Evolutionary conservation across 2,797 vertebrate genomes (phyloP), one percentile per base, ranked within the genome.

Genomic region (Xyrichtys novacula): DNA sequence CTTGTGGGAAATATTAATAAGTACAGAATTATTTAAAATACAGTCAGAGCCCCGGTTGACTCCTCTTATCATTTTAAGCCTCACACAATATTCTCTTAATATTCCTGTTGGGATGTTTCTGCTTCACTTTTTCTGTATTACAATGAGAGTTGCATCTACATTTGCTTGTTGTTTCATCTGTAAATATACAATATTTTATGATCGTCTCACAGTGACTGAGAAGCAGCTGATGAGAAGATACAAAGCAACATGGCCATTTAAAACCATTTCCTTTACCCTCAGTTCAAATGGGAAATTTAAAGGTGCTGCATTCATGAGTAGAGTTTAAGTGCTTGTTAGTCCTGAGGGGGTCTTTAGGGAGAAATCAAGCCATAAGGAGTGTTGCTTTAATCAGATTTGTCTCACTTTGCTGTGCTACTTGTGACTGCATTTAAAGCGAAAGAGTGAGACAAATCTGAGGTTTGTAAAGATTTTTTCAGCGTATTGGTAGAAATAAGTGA

Each of bases 401-500:
- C n/a, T 77, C 46, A 43, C 39, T 85, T 81, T 68, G 40, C 39
- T 70, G 50, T 34, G 50, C 53, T 39, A 19, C 50, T n/a, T 67
- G 62, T 77, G 75, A 77, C 65, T 74, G 75, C 77, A 71, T 82
- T 85, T 42, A 71, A 76, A 80, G 80, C 75, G 48, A 71, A 48
- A 29, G 53, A 28, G 29, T 64, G 58, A 74, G 69, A 32, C 29
- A 70, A 78, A 84, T 80, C 70, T 46, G 20, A 65, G 57, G 70
- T 67, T 55, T 78, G 66, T 67, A 22, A 57, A 57, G 67, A 74
- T 64, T 82, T 73, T 55, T 56, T 63, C 29, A 61, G 78, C 69
- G 66, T 57, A 31, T 46, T 49, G 69, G 46, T 53, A 47, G 47
- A 77, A 20, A 73, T 47, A 29, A 52, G 59, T 58, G 77, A 54